Evolutionary conservation across 2,113 vertebrate species (phyloP).

Genomic region (Rafetus swinhoei): DNA sequence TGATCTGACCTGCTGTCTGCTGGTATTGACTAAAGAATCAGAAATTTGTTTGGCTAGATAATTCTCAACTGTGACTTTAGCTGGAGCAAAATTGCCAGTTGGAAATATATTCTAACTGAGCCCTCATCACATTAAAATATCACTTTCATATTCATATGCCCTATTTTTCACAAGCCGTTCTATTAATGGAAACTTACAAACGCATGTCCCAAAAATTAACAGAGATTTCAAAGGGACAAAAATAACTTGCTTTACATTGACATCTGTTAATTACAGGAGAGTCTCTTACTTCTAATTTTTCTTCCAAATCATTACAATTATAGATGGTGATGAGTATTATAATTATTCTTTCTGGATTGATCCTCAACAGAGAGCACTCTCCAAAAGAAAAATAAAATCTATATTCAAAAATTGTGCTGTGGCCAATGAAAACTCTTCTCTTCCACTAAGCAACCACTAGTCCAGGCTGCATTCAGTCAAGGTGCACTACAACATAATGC

Average conservation of each 20-base stretch:
- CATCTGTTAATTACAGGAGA: neutral
- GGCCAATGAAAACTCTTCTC: neutral
- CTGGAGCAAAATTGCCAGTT: neutral
- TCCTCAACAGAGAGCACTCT: neutral
- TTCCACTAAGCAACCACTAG: neutral
- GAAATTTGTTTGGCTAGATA: neutral
- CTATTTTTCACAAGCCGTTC: conserved; percentile 54
- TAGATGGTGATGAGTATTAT: neutral
- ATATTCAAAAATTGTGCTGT: neutral
- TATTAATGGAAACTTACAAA: conserved; percentile 58
- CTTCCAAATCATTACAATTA: neutral
- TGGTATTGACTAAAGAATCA: neutral
- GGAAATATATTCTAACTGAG: conserved; percentile 24
- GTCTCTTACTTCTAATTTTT: neutral
- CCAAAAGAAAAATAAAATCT: neutral
- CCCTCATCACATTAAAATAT: conserved; percentile 6
- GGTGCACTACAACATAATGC: neutral
- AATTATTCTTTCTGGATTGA: neutral
- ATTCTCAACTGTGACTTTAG: neutral
- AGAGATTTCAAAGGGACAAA: conserved; percentile 54
- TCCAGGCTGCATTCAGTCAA: neutral
- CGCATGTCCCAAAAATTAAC: conserved; percentile 38
- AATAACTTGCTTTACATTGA: neutral
- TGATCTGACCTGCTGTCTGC: neutral
- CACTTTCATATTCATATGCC: conserved; percentile 70